Percentiles rank a stretch among this genome's conserved stretches.
phyloP scores from a whole-genome alignment of 2,888 invertebrate species.

The Auanema freiburgensis region DNA sequence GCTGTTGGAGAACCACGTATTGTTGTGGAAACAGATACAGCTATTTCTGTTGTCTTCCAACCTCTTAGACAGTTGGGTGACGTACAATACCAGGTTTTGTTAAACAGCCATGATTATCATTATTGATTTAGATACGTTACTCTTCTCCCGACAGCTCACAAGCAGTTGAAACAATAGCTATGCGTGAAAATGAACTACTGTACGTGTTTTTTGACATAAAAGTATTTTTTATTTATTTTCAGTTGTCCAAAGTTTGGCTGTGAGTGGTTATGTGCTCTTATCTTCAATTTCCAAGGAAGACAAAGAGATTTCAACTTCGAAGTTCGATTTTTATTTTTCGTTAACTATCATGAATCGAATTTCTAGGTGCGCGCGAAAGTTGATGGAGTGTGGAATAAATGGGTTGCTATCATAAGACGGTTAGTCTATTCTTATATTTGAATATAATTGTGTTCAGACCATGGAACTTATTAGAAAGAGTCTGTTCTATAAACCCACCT shows the following conservation, averaged over 20 bases:
- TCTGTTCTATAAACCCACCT: conserved; percentile 50
- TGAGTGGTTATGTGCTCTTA: conserved; percentile 45
- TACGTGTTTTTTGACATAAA: background rate
- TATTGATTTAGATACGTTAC: background rate
- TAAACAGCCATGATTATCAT: background rate
- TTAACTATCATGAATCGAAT: background rate
- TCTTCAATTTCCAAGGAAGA: conserved; percentile 43
- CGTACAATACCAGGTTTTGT: conserved; percentile 42
- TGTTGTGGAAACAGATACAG: conserved; percentile 47
- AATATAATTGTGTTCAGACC: conserved; percentile 19
- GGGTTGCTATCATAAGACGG: conserved; percentile 39
- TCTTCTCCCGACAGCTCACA: no score
- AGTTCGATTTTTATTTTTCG: conserved; percentile 10
- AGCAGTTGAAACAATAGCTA: background rate
- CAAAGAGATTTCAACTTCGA: conserved; percentile 46
- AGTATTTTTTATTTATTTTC: background rate
- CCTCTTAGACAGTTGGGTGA: conserved; percentile 36
- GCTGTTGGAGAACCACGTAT: conserved; percentile 44
- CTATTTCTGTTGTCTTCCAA: conserved; percentile 50
- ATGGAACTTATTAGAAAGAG: conserved; percentile 52
- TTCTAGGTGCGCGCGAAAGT: conserved; percentile 45
- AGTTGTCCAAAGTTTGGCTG: conserved; percentile 52
- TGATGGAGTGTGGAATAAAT: conserved; percentile 50
- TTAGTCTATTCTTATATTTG: background rate
- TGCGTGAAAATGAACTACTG: background rate